These are phyloP conservation scores for Allygus modestus DNA, from an alignment of 2,888 invertebrate genomes.

Conservation along the genomic window DNA sequence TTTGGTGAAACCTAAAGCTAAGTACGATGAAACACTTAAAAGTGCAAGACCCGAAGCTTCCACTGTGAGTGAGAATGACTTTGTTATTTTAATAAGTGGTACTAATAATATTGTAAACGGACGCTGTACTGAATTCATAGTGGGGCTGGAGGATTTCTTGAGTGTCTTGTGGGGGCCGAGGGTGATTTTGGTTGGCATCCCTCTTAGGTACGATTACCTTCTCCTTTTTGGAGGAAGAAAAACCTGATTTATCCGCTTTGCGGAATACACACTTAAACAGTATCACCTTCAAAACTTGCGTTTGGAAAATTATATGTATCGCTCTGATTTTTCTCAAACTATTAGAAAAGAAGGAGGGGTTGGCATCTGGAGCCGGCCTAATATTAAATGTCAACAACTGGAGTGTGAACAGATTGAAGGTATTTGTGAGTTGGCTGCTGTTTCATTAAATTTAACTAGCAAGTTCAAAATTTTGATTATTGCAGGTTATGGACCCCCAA, in stretches of 20 bases:
- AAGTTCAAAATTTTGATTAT: too few relatives aligned
- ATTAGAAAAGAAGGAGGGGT: background rate
- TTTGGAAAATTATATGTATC: too few relatives aligned
- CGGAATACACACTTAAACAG: too few relatives aligned
- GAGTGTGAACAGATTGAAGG: background rate
- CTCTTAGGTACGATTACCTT: background rate
- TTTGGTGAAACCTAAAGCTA: background rate
- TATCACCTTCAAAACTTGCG: too few relatives aligned
- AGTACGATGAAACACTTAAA: background rate
- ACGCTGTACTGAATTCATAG: background rate
- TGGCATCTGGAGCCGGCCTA: constrained; percentile 10
- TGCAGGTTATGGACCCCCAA: too few relatives aligned
- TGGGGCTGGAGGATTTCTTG: background rate
- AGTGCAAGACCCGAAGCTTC: background rate
- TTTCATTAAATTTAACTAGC: background rate
- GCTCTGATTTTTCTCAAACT: background rate
- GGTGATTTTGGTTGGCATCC: background rate
- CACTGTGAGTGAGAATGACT: background rate
- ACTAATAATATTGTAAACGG: constrained; percentile 1
- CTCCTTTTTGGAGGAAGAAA: background rate
- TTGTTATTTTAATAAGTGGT: background rate
- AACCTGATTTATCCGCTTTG: too few relatives aligned
- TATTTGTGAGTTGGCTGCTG: background rate
- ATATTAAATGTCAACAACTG: constrained; percentile 1
- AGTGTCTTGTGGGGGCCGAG: background rate